Conservation (phyloP, 2,113 vertebrate species). For the Glareola pratincola region DNA sequence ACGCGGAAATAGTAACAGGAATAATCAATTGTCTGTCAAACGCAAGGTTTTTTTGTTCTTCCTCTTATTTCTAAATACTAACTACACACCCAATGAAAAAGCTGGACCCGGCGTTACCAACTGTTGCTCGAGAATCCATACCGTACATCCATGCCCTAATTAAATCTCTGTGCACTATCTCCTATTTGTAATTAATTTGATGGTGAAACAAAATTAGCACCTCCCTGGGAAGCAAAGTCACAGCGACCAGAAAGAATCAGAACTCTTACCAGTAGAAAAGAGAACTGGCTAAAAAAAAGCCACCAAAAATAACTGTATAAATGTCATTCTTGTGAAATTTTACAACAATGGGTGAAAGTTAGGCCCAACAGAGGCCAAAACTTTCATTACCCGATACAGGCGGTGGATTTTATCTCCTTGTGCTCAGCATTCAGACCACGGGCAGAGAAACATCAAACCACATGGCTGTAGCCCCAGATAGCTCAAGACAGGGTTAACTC, state of each 20-base stretch:
- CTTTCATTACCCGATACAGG: background rate
- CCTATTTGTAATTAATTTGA: background rate
- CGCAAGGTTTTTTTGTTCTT: background rate
- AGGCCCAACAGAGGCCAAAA: background rate
- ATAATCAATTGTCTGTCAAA: background rate
- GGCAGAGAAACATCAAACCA: background rate
- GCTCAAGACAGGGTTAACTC: background rate
- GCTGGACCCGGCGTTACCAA: background rate
- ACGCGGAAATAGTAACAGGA: background rate
- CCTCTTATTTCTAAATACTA: background rate
- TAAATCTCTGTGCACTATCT: background rate
- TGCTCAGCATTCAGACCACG: background rate
- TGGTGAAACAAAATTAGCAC: background rate
- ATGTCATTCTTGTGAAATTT: background rate
- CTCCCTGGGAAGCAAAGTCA: background rate
- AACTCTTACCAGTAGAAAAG: background rate
- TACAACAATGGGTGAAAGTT: fast-evolving
- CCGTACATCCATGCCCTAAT: background rate
- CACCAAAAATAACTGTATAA: background rate
- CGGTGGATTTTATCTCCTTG: background rate
- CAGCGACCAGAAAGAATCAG: background rate
- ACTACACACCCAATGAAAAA: background rate
- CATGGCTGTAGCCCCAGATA: fast-evolving
- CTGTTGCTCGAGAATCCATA: constrained; percentile 21
- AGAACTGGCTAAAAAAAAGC: background rate